Percentiles rank a stretch among this genome's conserved stretches.
phyloP scores from a whole-genome alignment of 2,888 invertebrate species.

The Morinoia aosen region DNA sequence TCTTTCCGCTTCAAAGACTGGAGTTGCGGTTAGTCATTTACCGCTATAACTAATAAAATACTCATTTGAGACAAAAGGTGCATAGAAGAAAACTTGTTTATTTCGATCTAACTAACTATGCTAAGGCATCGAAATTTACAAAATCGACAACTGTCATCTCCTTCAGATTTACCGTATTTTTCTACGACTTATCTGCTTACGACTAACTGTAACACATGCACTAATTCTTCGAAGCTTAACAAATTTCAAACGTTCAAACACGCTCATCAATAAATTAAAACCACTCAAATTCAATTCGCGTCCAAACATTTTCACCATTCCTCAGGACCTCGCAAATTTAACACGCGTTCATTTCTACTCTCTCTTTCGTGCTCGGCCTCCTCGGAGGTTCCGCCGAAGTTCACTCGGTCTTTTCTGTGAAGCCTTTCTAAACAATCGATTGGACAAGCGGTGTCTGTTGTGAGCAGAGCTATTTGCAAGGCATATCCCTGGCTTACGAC shows the following conservation, averaged over 20 bases:
- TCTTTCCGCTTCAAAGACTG: too few species aligned
- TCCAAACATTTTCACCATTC: background rate
- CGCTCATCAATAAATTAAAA: too few species aligned
- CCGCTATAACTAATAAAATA: too few species aligned
- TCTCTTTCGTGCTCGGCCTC: background rate
- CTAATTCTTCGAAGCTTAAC: background rate
- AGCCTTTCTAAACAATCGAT: conserved; percentile 45
- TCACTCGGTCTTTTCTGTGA: background rate
- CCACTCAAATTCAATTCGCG: too few species aligned
- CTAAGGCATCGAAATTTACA: too few species aligned
- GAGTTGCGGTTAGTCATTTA: too few species aligned
- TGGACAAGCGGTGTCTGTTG: background rate
- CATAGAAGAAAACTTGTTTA: too few species aligned
- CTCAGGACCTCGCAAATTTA: background rate
- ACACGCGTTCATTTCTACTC: background rate
- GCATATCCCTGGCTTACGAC: conserved; percentile 20
- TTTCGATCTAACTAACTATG: too few species aligned
- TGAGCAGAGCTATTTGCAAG: conserved; percentile 47
- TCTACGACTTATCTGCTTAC: background rate
- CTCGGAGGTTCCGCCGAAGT: background rate
- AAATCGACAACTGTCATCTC: too few species aligned
- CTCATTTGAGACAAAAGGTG: too few species aligned
- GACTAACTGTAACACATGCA: background rate
- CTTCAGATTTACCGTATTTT: too few species aligned
- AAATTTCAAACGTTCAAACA: too few species aligned